Percentiles rank a stretch among this genome's conserved stretches.
phyloP scores from a whole-genome alignment of 2,797 vertebrate genomes.

The Xerus rutilus region DNA sequence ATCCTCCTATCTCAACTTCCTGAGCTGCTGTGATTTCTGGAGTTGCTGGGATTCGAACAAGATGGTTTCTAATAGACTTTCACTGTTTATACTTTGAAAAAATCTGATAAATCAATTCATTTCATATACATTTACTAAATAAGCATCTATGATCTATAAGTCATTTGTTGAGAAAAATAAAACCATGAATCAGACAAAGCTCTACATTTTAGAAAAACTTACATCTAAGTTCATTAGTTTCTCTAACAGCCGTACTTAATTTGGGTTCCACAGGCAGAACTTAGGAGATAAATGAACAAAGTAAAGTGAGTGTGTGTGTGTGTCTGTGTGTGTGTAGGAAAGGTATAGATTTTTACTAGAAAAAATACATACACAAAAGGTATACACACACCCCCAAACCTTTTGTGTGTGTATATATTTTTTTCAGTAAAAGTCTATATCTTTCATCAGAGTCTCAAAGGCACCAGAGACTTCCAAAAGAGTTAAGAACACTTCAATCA shows the following conservation, averaged over 20 bases:
- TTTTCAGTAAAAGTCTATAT: background rate
- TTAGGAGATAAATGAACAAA: background rate
- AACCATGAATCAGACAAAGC: background rate
- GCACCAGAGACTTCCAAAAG: background rate
- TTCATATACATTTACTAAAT: conserved; percentile 1
- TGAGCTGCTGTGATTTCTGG: no score
- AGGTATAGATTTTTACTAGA: no score
- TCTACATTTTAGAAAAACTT: conserved; percentile 44
- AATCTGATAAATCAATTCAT: background rate
- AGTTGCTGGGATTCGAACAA: no score
- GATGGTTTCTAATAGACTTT: background rate
- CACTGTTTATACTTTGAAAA: conserved; percentile 19
- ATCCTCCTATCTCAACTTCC: no score
- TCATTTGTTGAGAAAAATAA: conserved; percentile 12
- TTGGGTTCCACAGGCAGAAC: background rate
- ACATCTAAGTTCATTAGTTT: background rate
- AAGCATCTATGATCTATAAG: conserved; percentile 31
- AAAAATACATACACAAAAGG: no score
- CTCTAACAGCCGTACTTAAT: background rate
- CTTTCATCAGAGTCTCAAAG: conserved; percentile 46
- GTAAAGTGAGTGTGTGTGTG: background rate
- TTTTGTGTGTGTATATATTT: background rate
- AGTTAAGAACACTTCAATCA: conserved; percentile 28
- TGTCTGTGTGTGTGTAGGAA: background rate
- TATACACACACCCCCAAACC: no score